Evolutionary conservation across 2,797 vertebrate genomes (phyloP).

Genomic region (Pterois miles): DNA sequence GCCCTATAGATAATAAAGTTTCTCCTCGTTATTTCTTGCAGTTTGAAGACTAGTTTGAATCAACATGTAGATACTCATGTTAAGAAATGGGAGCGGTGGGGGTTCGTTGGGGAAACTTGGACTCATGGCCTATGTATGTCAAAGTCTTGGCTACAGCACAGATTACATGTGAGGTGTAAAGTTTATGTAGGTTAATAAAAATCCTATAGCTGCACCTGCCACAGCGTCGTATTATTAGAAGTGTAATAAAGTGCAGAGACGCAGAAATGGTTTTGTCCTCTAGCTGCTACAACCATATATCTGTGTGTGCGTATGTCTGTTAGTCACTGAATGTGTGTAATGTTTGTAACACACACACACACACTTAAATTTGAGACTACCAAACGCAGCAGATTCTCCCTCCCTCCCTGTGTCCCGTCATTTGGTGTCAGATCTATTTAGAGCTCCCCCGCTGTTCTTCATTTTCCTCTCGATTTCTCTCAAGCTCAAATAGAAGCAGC

Average conservation of each 20-base stretch:
- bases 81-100: not conserved
- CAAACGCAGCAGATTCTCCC: constrained; percentile 63
- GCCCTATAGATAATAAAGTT: not conserved
- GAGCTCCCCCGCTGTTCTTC: constrained; percentile 57
- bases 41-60: not conserved
- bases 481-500: constrained; percentile 55
- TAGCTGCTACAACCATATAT: not conserved
- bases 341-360: constrained; percentile 40
- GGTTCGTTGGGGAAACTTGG: no score
- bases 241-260: constrained; percentile 1
- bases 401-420: constrained; percentile 54
- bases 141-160: not conserved
- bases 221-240: constrained; percentile 4
- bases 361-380: constrained; percentile 71
- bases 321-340: constrained; percentile 32
- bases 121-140: not conserved
- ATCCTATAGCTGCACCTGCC: not conserved
- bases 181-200: not conserved
- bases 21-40: not conserved
- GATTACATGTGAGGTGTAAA: not conserved
- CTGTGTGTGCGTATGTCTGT: constrained; percentile 27
- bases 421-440: constrained; percentile 79
- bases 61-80: not conserved
- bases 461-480: constrained; percentile 52
- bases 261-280: constrained; percentile 21